Evolutionary conservation across 2,113 vertebrate genomes (phyloP), one percentile per base, ranked within the genome.

Genomic region (Morone chrysops): DNA sequence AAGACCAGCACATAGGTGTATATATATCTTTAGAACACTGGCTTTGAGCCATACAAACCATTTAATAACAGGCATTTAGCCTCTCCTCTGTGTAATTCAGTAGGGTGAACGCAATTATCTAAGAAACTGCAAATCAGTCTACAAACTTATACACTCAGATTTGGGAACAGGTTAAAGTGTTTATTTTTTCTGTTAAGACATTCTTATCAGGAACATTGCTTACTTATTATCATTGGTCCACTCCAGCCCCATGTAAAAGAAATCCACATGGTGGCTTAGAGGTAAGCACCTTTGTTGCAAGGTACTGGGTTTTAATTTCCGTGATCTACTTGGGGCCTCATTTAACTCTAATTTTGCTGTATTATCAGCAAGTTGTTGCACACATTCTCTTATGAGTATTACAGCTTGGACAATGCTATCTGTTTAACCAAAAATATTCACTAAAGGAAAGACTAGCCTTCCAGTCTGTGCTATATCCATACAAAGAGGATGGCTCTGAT

Each of bases 321-420:
- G 25, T 25, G 12, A 65, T 22, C 38, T 71, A 31, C n/a, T 31
- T 25, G 36, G 16, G 36, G 13, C 6, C 31, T 81, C 62, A 81
- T 77, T 74, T 36, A 70, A 25, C 47, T 8, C 36, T 59, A 36
- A 82, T 85, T 67, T 65, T 67, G 25, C 16, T 6, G 14, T 65
- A 78, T 79, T 60, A 73, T 71, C 43, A 41, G 43, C 50, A 75
- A 20, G 20, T 79, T 56, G 68, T 67, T 70, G 45, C 72, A 66
- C 71, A 47, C 57, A 38, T 31, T 76, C 56, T 72, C 22, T 48
- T 13, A 73, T 66, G 40, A 60, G n/a, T 59, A 78, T 66, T 77
- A 60, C 47, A 70, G 25, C 61, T 59, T 7, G 40, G 25, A 45
- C 72, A n/a, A 75, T 51, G 8, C 5, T 67, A 75, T 83, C 65